Percentiles rank a stretch among this genome's conserved stretches.
These are phyloP conservation scores for Blera fallax DNA, from an alignment of 2,888 invertebrate genomes.

Conservation along the genomic window DNA sequence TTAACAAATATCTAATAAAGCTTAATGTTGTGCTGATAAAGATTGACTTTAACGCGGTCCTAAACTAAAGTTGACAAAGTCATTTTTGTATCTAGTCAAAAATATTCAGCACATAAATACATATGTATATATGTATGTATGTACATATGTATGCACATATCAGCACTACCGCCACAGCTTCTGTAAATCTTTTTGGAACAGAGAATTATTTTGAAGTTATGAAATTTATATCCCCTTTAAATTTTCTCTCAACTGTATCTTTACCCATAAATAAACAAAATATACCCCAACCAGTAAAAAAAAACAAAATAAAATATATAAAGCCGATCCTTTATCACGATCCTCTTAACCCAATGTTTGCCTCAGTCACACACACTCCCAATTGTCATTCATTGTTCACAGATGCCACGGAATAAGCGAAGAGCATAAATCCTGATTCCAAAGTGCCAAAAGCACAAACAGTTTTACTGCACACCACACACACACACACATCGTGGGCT, in stretches of 20 bases:
- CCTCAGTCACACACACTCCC: conserved; percentile 34
- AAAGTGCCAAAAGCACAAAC: conserved; percentile 70
- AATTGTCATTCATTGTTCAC: conserved; percentile 66
- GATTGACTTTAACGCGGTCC: no score
- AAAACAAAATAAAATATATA: conserved; percentile 16
- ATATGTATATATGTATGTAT: no score
- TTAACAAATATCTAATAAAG: no score
- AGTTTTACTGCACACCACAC: conserved; percentile 35
- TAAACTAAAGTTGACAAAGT: no score
- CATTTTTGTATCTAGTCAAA: no score
- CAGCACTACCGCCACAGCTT: not conserved
- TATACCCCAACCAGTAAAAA: not conserved
- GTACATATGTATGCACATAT: no score
- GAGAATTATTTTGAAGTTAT: not conserved
- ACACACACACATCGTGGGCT: not conserved
- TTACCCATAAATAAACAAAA: conserved; percentile 18
- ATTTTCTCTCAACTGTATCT: not conserved
- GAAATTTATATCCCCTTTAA: not conserved
- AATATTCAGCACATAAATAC: no score
- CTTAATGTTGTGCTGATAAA: no score
- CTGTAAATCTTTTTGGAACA: not conserved
- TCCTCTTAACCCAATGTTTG: conserved; percentile 62
- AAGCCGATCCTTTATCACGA: conserved; percentile 43
- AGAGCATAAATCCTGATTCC: conserved; percentile 70
- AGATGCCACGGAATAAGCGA: conserved; percentile 53